Base-by-base conservation (phyloP, 2,888 invertebrate species). In the Melieria crassipennis region DNA sequence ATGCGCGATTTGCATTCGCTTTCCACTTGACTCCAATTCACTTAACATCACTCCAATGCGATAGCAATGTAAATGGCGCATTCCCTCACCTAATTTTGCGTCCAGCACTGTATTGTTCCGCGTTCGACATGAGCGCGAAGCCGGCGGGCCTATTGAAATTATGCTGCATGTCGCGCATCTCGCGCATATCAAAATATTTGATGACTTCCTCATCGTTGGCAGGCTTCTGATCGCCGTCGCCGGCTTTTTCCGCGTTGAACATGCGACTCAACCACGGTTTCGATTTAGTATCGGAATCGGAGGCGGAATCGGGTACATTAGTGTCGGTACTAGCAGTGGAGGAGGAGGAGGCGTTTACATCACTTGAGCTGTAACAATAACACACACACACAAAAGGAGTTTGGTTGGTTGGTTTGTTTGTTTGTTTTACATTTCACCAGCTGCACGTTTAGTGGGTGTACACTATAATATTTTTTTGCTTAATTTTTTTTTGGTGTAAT, bases 51-150 rank as follows among this genome's bases (percentile, higher is more conserved):
- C 30, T 30, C 30, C 30, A 30, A 30, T 30, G 30, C 30, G 30
- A 30, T 30, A 30, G 30, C 30, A 30, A 30, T 30, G 30, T 30
- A 30, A 30, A 30, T 64, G 45, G 43, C 52, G 30, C 55, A 50
- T 69, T 65, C 87, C 86, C 87, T 87, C 88, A 88, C 88, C 88
- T 88, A 88, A 88, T 86, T 83, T 84, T 85, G 79, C 85, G 85
- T 85, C 87, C 87, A 82, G 83, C 79, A 81, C 85, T 85, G 73
- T 81, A 77, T 75, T 79, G 80, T 76, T 82, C 82, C 77, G 80
- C 79, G 78, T 81, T 82, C 74, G 83, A 79, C 75, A 85, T 84
- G 75, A 85, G 84, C 73, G 83, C 82, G 78, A 48, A 75, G 79
- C 85, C 87, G 78, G 83, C 84, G 75, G 87, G 87, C 79, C 82